A percentile compares a stretch with the other conserved stretches of the same genome.
These are phyloP conservation scores for Catostomus latipinnis DNA, from an alignment of 2,797 vertebrate genomes.

Conservation along the genomic window DNA sequence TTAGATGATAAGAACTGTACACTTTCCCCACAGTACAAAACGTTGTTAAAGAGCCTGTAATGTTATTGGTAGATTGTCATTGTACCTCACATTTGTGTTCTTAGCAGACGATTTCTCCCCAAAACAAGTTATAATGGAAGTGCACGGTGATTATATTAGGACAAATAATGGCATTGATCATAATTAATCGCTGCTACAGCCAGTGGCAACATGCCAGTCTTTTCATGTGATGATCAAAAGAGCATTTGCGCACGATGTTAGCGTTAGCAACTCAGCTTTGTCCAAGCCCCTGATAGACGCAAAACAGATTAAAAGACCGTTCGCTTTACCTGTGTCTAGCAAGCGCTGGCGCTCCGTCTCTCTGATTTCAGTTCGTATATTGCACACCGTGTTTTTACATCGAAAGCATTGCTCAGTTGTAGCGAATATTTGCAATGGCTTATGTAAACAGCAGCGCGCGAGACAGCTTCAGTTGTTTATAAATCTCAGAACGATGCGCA, in stretches of 20 bases:
- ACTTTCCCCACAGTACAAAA: neutral
- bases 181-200: neutral
- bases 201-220: neutral
- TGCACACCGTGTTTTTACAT: slow-evolving; percentile 57
- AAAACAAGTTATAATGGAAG: slow-evolving; percentile 3
- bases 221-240: neutral
- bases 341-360: slow-evolving; percentile 13
- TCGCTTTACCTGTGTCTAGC: slow-evolving; percentile 67
- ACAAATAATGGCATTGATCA: neutral
- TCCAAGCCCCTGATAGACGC: slow-evolving; percentile 11
- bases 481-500: slow-evolving; percentile 69
- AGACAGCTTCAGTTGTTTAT: slow-evolving; percentile 70
- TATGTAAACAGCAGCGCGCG: slow-evolving; percentile 44
- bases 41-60: too few species aligned
- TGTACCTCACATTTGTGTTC: neutral
- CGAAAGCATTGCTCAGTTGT: slow-evolving; percentile 51
- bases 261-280: slow-evolving; percentile 55
- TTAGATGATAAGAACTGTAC: too few species aligned
- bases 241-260: slow-evolving; percentile 21
- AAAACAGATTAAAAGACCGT: slow-evolving; percentile 50
- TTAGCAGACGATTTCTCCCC: slow-evolving; percentile 1
- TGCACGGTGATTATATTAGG: neutral
- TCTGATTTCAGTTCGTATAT: slow-evolving; percentile 17
- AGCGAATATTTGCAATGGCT: slow-evolving; percentile 37
- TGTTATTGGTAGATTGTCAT: neutral